Evolutionary conservation across 2,888 invertebrate species (phyloP), one percentile per base, ranked within the genome.

Genomic region (Archaeoteleia sp.): DNA sequence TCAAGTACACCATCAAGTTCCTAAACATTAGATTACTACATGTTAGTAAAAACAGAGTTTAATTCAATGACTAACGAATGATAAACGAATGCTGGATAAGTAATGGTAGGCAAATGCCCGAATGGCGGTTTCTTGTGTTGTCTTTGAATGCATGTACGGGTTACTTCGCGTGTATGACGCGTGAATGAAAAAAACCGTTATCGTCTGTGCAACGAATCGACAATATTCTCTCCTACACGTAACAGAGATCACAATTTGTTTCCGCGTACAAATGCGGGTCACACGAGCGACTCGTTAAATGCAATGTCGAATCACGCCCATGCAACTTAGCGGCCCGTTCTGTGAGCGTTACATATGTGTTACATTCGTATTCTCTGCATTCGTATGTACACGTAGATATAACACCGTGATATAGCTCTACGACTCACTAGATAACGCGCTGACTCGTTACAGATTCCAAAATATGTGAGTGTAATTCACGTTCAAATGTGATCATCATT

Each of bases 261-360:
- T 53, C 61, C 51, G 61, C 46, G 61, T 61, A 61, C 53, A 53
- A 61, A 72, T 70, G 66, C 69, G 66, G 69, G 71, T 71, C 74
- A 74, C 65, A 72, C 69, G 72, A 71, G 71, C 74, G 74, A 74
- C 69, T 72, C 66, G 72, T 74, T 74, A 74, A 74, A 69, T 72
- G 73, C 74, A 63, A 40, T 65, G 58, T 74, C 70, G 74, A 72
- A 74, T 74, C 73, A 60, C 71, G 61, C 63, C 71, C 67, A 61
- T 57, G 72, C 72, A 70, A 73, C 68, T 68, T 62, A 61, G 61
- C 42, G 51, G 60, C 35, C 25, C 46, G 40, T 35, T 43, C 23
- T 23, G 43, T 48, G 42, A 49, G 32, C 39, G 45, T 39, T 61
- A 53, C 61, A 53, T 10, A 46, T 40, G 62, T 46, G 48, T 62